Percentiles rank a stretch among this genome's conserved stretches.
Evolutionary conservation across 2,797 vertebrate genomes (phyloP).

Genomic region (Chrysocyon brachyurus): DNA sequence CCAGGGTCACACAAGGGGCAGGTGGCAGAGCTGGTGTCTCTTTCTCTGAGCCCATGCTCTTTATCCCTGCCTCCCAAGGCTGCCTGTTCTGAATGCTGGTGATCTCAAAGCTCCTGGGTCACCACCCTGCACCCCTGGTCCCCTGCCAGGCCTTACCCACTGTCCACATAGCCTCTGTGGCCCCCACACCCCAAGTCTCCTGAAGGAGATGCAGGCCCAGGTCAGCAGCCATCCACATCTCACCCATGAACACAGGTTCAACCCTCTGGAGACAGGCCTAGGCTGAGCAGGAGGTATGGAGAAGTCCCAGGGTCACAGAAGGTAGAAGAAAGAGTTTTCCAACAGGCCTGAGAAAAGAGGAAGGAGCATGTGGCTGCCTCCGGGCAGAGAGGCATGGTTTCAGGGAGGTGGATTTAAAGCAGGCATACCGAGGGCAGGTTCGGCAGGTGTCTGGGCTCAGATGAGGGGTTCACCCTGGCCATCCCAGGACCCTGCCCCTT

Average conservation of each 20-base stretch:
- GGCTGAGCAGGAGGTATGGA: not conserved
- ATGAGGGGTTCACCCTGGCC: not conserved
- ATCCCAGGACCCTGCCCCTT: not conserved
- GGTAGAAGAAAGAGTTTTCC: not conserved
- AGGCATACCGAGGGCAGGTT: not conserved
- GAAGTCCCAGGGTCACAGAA: not conserved
- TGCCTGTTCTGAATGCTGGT: not conserved
- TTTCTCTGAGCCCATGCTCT: not conserved
- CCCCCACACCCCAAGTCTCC: constrained; percentile 89
- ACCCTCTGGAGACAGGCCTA: constrained; percentile 92
- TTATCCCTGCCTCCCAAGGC: no score
- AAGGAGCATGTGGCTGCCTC: no score
- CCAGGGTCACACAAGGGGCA: not conserved
- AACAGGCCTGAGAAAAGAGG: not conserved
- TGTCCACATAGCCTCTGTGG: constrained; percentile 92
- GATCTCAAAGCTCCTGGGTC: not conserved
- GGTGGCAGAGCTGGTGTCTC: not conserved
- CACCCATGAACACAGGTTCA: constrained; percentile 94
- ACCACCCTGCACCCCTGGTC: not conserved
- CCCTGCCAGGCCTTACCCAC: constrained; percentile 80
- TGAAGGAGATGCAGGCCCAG: constrained; percentile 93
- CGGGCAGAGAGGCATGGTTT: not conserved
- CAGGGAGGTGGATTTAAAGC: no score
- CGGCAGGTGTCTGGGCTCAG: not conserved
- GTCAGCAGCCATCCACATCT: constrained; percentile 90